phyloP scores from a whole-genome alignment of 1,140 invertebrate species.

The Drosophila bocki region DNA sequence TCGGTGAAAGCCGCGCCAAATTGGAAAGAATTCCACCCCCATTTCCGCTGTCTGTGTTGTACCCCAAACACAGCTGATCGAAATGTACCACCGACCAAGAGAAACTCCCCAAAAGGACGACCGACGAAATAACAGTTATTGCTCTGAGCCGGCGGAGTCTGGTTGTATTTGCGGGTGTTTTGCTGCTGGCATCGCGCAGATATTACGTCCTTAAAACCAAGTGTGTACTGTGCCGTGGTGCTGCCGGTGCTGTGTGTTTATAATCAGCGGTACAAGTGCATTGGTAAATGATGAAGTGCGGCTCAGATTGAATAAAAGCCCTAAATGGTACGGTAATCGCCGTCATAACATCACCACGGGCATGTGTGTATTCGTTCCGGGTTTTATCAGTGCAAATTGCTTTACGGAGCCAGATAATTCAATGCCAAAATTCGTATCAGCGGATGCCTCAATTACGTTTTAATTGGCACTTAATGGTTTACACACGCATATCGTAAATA shows the following conservation, averaged over 20 bases:
- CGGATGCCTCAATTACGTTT: slow-evolving; percentile 78
- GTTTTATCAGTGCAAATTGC: slow-evolving; percentile 45
- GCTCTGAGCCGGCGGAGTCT: slow-evolving; percentile 40
- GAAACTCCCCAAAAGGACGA: slow-evolving; percentile 41
- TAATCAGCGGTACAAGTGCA: slow-evolving; percentile 52
- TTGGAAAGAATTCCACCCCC: slow-evolving; percentile 16
- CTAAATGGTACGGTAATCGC: slow-evolving; percentile 25
- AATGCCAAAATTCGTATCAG: slow-evolving; percentile 69
- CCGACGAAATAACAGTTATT: slow-evolving; percentile 20
- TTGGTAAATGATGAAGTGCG: slow-evolving; percentile 60
- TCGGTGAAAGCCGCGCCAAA: slow-evolving; percentile 3
- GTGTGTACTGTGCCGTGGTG: background rate
- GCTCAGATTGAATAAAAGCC: slow-evolving; percentile 43
- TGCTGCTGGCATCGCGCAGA: slow-evolving; percentile 11
- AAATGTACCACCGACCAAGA: slow-evolving; percentile 18
- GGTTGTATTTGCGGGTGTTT: slow-evolving; percentile 22
- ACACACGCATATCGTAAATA: slow-evolving; percentile 50
- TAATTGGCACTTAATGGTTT: slow-evolving; percentile 78
- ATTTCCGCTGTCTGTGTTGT: background rate
- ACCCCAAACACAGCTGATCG: slow-evolving; percentile 36
- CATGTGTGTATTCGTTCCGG: slow-evolving; percentile 41
- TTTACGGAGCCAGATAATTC: slow-evolving; percentile 64
- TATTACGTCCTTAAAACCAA: slow-evolving; percentile 42
- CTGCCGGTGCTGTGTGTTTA: slow-evolving; percentile 22
- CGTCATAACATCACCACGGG: slow-evolving; percentile 29